Base-by-base conservation (phyloP, 2,888 invertebrate genomes). In the Tenthredo scrophulariae region DNA sequence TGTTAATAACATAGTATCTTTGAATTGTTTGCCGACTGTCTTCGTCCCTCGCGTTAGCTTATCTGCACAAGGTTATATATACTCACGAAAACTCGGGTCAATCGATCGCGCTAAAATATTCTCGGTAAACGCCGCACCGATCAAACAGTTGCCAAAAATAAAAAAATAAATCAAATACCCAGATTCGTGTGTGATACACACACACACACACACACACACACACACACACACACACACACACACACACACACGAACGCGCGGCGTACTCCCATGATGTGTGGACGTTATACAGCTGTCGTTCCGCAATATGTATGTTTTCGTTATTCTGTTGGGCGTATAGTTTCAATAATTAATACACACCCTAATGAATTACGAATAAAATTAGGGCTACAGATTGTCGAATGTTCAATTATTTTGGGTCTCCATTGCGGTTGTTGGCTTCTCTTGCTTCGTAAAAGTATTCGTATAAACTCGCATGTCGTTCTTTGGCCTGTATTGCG, bases 81-180 rank as follows among this genome's bases (percentile, higher is more conserved):
- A 13, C 5, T 18, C 26, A 74, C 18, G 10, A 74, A 22, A 22
- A 22, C 43, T 22, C 22, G 22, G 26, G 9, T 43, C 6, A 40
- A 74, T 74, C 72, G 72, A 74, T 74, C 72, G 72, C 43, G 10
- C n/a, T n/a, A 40, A 74, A 13, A 40, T 43, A 43, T 43, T 26
- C 62, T 62, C 26, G 62, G 7, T 13, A 26, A 74, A 74, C 43
- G 72, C 72, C 72, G 72, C 72, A 74, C 72, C 72, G 72, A 70
- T 43, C 43, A 13, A 74, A 74, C 43, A 10, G 22, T 74, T 74
- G 40, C 72, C 40, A 43, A 74, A 74, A 43, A 74, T 22, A n/a
- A 74, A 67, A 4, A 62, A 62, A 62, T 22, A 62, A 62, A 62
- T 29, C 4, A 62, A 62, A 22, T 62, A 67, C 33, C 18, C 26